Evolutionary conservation across 2,888 invertebrate genomes (phyloP).

Genomic region (Baccha elongata): DNA sequence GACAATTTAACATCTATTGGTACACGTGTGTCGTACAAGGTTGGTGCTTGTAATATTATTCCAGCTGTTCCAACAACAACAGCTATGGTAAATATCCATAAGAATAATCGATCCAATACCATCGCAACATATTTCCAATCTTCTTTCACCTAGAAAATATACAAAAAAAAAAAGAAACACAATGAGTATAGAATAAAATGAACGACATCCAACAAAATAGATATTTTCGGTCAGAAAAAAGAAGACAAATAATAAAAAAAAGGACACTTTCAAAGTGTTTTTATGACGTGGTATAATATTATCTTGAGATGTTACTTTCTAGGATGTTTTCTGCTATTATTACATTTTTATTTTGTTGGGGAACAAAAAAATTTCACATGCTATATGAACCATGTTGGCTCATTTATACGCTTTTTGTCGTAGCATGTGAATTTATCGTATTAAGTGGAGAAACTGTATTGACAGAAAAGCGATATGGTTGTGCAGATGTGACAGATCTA

Average conservation of each 20-base stretch:
- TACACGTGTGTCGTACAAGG: constrained; percentile 94
- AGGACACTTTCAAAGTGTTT: constrained; percentile 4
- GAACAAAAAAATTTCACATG: not conserved
- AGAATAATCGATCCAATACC: constrained; percentile 97
- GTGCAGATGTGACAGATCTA: constrained; percentile 43
- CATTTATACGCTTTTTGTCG: constrained; percentile 16
- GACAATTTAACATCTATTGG: constrained; percentile 94
- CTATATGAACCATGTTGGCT: constrained; percentile 3
- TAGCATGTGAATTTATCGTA: constrained; percentile 13
- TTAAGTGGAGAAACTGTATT: constrained; percentile 16
- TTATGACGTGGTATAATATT: constrained; percentile 35
- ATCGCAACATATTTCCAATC: constrained; percentile 99
- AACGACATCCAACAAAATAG: not conserved
- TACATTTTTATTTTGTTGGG: not conserved
- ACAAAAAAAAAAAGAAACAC: constrained; percentile 23
- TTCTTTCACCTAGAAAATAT: constrained; percentile 90
- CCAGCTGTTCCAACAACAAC: constrained; percentile 97
- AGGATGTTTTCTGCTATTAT: not conserved
- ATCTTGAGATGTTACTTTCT: constrained; percentile 14
- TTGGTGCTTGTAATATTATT: constrained; percentile 97
- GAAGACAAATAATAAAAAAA: not conserved
- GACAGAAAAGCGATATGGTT: constrained; percentile 38
- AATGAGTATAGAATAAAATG: constrained; percentile 3
- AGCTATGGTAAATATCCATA: constrained; percentile 98
- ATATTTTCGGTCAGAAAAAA: constrained; percentile 39